Percentiles rank a stretch among this genome's conserved stretches.
phyloP scores from a whole-genome alignment of 2,797 vertebrate species.

The Todus mexicanus region DNA sequence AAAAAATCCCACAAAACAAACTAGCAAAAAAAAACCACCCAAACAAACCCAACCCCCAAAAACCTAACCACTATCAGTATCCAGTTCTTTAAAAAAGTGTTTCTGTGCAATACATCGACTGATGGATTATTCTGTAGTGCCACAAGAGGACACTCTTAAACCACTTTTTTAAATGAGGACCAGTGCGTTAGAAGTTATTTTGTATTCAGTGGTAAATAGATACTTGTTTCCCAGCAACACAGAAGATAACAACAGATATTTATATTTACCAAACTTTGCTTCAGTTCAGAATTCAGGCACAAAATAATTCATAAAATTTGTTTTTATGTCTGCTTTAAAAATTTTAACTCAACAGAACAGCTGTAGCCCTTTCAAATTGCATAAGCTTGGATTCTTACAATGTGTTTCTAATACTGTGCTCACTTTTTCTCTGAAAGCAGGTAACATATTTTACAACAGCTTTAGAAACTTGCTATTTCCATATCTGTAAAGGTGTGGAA shows the following conservation, averaged over 20 bases:
- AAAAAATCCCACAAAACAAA: background rate
- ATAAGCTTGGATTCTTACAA: background rate
- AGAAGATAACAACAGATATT: background rate
- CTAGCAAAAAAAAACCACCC: background rate
- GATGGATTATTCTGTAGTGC: background rate
- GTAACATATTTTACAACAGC: background rate
- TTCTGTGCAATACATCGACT: background rate
- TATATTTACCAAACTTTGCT: background rate
- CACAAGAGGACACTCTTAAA: slow-evolving; percentile 30
- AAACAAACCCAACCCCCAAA: background rate
- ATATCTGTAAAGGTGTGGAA: background rate
- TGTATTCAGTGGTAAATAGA: background rate
- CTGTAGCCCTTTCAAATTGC: background rate
- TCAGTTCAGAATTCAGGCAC: background rate
- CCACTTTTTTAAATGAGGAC: background rate
- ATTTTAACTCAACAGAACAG: background rate
- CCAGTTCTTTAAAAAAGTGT: background rate
- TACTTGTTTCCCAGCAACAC: background rate
- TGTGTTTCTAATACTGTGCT: background rate
- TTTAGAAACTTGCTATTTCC: background rate
- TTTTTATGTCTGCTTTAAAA: background rate
- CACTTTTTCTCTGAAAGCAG: background rate
- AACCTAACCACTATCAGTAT: background rate
- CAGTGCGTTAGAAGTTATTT: accelerated
- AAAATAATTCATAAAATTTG: background rate